Percentiles rank a stretch among this genome's conserved stretches.
These are phyloP conservation scores for Cephonodes hylas DNA, from an alignment of 2,888 invertebrate genomes.

Conservation along the genomic window DNA sequence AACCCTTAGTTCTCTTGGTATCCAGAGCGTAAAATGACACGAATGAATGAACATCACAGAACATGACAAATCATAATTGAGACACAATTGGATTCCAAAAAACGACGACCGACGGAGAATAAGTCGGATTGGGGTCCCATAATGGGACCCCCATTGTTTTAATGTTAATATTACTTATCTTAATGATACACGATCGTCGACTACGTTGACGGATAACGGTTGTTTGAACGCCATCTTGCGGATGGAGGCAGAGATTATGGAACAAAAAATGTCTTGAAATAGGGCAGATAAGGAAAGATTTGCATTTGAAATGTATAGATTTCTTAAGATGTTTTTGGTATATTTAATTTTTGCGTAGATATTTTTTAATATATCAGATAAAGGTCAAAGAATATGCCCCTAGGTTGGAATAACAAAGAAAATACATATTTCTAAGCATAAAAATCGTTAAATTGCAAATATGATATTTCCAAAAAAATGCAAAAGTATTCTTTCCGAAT, in stretches of 20 bases:
- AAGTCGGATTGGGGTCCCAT: slow-evolving; percentile 19
- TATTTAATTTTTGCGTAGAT: too few relatives aligned
- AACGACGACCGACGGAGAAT: slow-evolving; percentile 15
- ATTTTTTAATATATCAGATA: too few relatives aligned
- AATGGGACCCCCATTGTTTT: slow-evolving; percentile 21
- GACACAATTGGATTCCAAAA: slow-evolving; percentile 1
- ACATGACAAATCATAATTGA: slow-evolving; percentile 2
- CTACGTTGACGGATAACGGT: slow-evolving; percentile 15
- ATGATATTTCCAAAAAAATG: not conserved
- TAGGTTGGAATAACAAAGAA: too few relatives aligned
- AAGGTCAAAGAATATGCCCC: too few relatives aligned
- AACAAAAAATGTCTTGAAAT: not conserved
- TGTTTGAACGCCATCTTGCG: slow-evolving; percentile 12
- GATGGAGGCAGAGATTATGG: not conserved
- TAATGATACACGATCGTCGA: slow-evolving; percentile 17
- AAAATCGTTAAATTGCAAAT: too few relatives aligned
- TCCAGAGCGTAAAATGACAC: not conserved
- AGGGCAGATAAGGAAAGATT: not conserved
- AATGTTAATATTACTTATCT: slow-evolving; percentile 16
- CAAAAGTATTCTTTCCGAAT: not conserved
- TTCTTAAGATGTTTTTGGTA: too few relatives aligned
- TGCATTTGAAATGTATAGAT: too few relatives aligned
- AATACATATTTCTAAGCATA: too few relatives aligned
- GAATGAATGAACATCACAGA: not conserved
- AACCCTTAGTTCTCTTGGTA: too few relatives aligned